These are phyloP conservation scores for Aphidius ervi DNA, from an alignment of 1,140 invertebrate species.

Conservation along the genomic window DNA sequence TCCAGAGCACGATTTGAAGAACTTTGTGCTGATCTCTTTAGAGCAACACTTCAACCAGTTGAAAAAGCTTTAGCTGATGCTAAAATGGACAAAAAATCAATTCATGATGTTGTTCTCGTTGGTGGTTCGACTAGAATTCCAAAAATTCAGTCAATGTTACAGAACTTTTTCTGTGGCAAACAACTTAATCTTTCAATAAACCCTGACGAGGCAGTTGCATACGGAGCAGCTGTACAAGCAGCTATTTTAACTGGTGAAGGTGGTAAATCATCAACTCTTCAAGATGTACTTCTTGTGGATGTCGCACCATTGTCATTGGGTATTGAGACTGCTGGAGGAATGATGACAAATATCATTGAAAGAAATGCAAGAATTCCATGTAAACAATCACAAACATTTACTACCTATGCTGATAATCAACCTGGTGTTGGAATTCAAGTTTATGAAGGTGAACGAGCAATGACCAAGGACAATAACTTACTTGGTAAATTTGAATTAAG, in stretches of 20 bases:
- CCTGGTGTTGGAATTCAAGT: conserved; percentile 68
- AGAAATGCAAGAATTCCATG: conserved; percentile 63
- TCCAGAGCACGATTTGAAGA: conserved; percentile 63
- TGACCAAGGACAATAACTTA: conserved; percentile 71
- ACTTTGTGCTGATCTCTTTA: conserved; percentile 60
- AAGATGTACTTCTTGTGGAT: conserved; percentile 68
- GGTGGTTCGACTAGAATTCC: conserved; percentile 74
- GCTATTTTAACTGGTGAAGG: conserved; percentile 58
- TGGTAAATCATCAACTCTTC: conserved; percentile 55
- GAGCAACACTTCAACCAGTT: conserved; percentile 57
- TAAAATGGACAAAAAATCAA: conserved; percentile 65
- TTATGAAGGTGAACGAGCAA: conserved; percentile 63
- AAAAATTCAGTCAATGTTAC: conserved; percentile 60
- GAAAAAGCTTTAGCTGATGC: conserved; percentile 71
- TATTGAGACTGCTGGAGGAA: conserved; percentile 57
- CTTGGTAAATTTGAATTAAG: conserved; percentile 70
- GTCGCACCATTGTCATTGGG: conserved; percentile 63
- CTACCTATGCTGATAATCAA: conserved; percentile 67
- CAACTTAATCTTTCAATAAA: conserved; percentile 64
- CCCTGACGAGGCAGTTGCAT: conserved; percentile 65
- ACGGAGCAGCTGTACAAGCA: conserved; percentile 64
- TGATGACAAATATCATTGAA: conserved; percentile 59
- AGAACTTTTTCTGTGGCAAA: conserved; percentile 63
- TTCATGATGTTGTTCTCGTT: conserved; percentile 76
- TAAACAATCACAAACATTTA: conserved; percentile 63